phyloP scores from a whole-genome alignment of 2,797 vertebrate species.

The Microchirus variegatus region DNA sequence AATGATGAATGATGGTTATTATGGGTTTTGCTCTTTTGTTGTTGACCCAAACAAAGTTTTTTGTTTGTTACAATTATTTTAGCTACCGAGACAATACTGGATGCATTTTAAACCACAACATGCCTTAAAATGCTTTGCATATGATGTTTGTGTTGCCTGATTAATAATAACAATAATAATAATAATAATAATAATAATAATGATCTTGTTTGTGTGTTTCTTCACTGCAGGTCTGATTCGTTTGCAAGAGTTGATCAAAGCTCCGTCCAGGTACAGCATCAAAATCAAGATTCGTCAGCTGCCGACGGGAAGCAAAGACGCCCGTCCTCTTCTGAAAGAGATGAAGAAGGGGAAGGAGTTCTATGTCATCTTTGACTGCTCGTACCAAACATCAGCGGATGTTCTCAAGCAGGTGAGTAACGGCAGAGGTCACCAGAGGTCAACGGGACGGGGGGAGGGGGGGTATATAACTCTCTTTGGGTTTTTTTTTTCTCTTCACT shows the following conservation, averaged over 20 bases:
- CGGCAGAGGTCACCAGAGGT: not conserved
- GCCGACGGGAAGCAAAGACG: slow-evolving; percentile 93
- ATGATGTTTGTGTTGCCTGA: not conserved
- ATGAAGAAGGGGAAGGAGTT: slow-evolving; percentile 99
- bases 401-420: slow-evolving; percentile 92
- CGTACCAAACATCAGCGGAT: slow-evolving; percentile 91
- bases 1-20: not conserved
- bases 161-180: not conserved
- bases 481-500: not conserved
- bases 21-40: not conserved
- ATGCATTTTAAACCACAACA: too few species aligned
- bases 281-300: slow-evolving; percentile 98
- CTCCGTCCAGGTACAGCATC: slow-evolving; percentile 97
- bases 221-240: slow-evolving; percentile 84
- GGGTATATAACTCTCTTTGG: too few species aligned
- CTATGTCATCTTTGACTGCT: slow-evolving; percentile 97
- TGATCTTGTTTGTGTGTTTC: slow-evolving; percentile 19
- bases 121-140: too few species aligned
- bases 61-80: not conserved
- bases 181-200: slow-evolving; percentile 5
- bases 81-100: not conserved
- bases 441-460: not conserved
- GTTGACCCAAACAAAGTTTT: not conserved
- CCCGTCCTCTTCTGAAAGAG: slow-evolving; percentile 94
- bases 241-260: slow-evolving; percentile 98